Conservation (phyloP, 2,888 invertebrate genomes). For the Dryococelus australis region DNA sequence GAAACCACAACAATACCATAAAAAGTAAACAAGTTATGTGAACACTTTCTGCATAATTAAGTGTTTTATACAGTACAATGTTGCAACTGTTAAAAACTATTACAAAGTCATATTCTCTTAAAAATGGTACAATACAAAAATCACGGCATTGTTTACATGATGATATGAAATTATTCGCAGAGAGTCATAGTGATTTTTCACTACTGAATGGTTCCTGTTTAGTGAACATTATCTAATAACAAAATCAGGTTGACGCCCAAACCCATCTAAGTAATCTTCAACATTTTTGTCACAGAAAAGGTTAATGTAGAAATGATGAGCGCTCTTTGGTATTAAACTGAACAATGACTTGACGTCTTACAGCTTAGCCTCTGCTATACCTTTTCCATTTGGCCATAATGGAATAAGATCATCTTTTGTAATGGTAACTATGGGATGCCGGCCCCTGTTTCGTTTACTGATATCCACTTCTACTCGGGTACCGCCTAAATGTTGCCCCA, state of each 20-base stretch:
- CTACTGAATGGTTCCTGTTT: neutral
- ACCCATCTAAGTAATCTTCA: neutral
- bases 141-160: neutral
- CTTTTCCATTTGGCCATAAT: slow-evolving; percentile 10
- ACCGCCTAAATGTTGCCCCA: neutral
- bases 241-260: neutral
- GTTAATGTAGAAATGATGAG: neutral
- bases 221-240: neutral
- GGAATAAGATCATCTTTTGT: neutral
- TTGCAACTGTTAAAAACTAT: neutral
- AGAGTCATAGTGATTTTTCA: neutral
- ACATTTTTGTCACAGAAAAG: neutral
- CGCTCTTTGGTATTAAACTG: no score
- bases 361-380: slow-evolving; percentile 1
- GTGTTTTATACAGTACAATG: neutral
- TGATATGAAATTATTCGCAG: neutral
- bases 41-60: neutral
- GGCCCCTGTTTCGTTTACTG: slow-evolving; percentile 3
- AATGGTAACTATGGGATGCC: neutral
- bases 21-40: neutral
- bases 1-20: neutral
- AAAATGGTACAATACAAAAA: neutral
- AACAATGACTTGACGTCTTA: neutral
- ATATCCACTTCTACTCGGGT: neutral
- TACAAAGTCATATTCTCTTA: neutral